Percentiles rank a stretch among this genome's conserved stretches.
phyloP scores from a whole-genome alignment of 2,888 invertebrate genomes.

The Lissonota sp. region DNA sequence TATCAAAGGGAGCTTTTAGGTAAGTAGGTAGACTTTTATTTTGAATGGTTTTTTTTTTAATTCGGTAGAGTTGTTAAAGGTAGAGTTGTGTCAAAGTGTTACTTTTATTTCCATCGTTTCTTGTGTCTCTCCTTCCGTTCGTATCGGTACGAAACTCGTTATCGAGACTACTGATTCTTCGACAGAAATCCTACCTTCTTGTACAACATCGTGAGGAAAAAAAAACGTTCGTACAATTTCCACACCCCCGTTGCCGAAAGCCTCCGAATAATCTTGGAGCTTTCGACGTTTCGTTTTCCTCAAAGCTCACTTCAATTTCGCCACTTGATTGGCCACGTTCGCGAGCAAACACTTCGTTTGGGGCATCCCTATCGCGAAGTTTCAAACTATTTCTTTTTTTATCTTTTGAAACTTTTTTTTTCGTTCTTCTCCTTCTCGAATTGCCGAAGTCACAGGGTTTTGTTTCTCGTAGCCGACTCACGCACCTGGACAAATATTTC shows the following conservation, averaged over 20 bases:
- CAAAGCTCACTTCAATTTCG: conserved; percentile 24
- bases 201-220: not conserved
- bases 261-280: conserved; percentile 9
- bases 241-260: conserved; percentile 3
- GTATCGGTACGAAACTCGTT: too few species aligned
- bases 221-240: conserved; percentile 35
- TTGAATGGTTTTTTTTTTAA: too few species aligned
- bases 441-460: too few species aligned
- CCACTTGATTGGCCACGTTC: conserved; percentile 37
- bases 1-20: too few species aligned
- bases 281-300: conserved; percentile 5
- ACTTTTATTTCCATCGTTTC: too few species aligned
- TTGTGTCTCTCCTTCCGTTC: too few species aligned
- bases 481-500: not conserved
- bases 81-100: too few species aligned
- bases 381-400: conserved; percentile 13
- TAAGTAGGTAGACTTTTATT: too few species aligned
- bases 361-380: conserved; percentile 21
- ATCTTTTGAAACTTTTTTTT: not conserved
- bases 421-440: not conserved
- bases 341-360: not conserved
- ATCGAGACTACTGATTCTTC: too few species aligned
- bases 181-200: too few species aligned
- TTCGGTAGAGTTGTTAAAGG: too few species aligned
- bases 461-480: not conserved